These are phyloP conservation scores for Crocodylus rhombifer DNA, from an alignment of 2,797 vertebrate genomes.

Conservation along the genomic window DNA sequence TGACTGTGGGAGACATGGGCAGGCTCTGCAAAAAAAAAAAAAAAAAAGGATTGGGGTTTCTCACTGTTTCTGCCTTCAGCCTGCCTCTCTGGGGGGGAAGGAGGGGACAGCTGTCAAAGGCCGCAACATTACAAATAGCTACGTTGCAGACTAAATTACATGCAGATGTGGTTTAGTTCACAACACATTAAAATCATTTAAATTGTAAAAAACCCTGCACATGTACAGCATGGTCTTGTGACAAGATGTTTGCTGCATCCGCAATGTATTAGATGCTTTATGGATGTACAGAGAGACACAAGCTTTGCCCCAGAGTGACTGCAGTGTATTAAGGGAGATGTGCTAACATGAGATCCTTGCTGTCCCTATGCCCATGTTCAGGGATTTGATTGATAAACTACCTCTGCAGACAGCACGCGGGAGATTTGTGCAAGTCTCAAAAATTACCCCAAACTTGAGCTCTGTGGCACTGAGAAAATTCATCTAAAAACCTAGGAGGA, in stretches of 20 bases:
- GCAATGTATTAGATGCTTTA: not conserved
- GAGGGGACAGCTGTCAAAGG: no score
- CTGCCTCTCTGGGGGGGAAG: no score
- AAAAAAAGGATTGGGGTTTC: no score
- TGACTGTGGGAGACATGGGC: no score
- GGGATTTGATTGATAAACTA: not conserved
- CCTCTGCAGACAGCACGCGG: not conserved
- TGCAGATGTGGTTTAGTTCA: no score
- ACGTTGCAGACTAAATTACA: no score
- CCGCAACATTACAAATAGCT: no score
- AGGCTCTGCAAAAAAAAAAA: no score
- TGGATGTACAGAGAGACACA: not conserved
- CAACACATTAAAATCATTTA: no score
- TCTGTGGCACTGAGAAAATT: not conserved
- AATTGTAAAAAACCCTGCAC: no score
- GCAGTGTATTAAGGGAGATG: not conserved
- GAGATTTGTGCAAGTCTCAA: not conserved
- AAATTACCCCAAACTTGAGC: not conserved
- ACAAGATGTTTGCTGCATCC: not conserved
- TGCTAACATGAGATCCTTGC: not conserved
- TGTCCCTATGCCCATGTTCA: no score
- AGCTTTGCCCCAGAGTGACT: not conserved
- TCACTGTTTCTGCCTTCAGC: no score
- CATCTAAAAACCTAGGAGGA: not conserved
- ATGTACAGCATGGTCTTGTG: not conserved